Base-by-base conservation (phyloP, 2,888 invertebrate genomes). In the Caenorhabditis macrosperma region DNA sequence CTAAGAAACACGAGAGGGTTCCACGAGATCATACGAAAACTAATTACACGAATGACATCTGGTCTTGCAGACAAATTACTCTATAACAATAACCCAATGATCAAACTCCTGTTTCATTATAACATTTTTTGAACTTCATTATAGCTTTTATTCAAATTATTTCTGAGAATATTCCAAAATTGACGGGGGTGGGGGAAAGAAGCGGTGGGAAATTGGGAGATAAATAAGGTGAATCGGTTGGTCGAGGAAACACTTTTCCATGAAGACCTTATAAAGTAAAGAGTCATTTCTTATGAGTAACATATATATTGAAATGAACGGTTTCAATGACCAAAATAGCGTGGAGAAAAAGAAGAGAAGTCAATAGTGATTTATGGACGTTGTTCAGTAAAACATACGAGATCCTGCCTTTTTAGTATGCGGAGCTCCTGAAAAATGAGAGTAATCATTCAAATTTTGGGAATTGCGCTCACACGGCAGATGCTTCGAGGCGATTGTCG, bases 371-470 rank as follows among this genome's bases (percentile, higher is more conserved):
- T 46, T 67, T 17, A 44, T 9, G 5, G 15, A 52, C 33, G 54
- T 38, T 35, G 30, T 48, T 20, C 35, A 44, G 38, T 57, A 17
- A 30, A 9, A 35, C 17, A 10, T 33, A 64, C 50, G 74, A 74
- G 74, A 74, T 74, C 64, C 74, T 52, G 44, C 67, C 30, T 48
- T 55, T 38, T 64, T 38, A 77, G 50, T 77, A 77, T 69, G 67
- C 76, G 64, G 76, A 77, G 57, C 76, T 77, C 68, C 76, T 76
- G 46, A 75, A 75, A 67, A 33, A 24, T 4, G 15, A 55, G 20
- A 55, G 30, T 3, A 2, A 26, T 41, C 54, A 9, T 33, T 15
- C n/a, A 33, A n/a, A n/a, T n/a, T n/a, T n/a, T n/a, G n/a, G n/a
- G n/a, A n/a, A n/a, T 10, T 4, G 2, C 17, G 22, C 74, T 74